phyloP scores from a whole-genome alignment of 2,888 invertebrate genomes.

The Agriopis marginaria region DNA sequence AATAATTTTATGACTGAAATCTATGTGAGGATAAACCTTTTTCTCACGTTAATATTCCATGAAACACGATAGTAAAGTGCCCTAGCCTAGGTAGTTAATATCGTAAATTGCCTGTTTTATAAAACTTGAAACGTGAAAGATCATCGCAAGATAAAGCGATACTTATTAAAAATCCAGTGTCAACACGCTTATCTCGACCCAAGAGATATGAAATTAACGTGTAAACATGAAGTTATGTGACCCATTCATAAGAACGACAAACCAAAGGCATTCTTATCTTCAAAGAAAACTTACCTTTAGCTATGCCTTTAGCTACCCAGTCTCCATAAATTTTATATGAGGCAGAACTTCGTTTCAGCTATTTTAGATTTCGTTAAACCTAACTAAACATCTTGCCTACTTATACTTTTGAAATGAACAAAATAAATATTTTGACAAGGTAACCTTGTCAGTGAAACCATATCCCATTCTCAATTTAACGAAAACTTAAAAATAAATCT shows the following conservation, averaged over 20 bases:
- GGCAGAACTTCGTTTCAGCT: no score
- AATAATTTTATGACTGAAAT: no score
- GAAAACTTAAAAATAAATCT: constrained; percentile 34
- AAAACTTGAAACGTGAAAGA: not conserved
- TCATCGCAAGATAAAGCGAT: constrained; percentile 23
- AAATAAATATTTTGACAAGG: not conserved
- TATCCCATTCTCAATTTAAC: constrained; percentile 30
- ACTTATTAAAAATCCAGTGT: constrained; percentile 12
- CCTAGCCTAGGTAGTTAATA: not conserved
- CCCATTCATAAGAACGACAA: constrained; percentile 2
- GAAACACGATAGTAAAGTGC: no score
- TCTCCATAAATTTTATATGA: not conserved
- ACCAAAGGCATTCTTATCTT: not conserved
- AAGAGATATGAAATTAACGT: constrained; percentile 1
- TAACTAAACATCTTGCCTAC: not conserved
- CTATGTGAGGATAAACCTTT: not conserved
- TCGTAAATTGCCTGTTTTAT: not conserved
- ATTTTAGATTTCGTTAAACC: no score
- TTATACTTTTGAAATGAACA: not conserved
- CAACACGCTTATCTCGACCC: constrained; percentile 22
- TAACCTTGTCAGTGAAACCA: constrained; percentile 4
- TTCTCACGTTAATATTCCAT: no score
- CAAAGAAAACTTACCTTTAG: not conserved
- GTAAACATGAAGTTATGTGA: not conserved
- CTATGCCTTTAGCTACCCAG: no score